A percentile compares a stretch with the other conserved stretches of the same genome.
These are phyloP conservation scores for Drosophila birchii DNA, from an alignment of 2,888 invertebrate species.

Conservation along the genomic window DNA sequence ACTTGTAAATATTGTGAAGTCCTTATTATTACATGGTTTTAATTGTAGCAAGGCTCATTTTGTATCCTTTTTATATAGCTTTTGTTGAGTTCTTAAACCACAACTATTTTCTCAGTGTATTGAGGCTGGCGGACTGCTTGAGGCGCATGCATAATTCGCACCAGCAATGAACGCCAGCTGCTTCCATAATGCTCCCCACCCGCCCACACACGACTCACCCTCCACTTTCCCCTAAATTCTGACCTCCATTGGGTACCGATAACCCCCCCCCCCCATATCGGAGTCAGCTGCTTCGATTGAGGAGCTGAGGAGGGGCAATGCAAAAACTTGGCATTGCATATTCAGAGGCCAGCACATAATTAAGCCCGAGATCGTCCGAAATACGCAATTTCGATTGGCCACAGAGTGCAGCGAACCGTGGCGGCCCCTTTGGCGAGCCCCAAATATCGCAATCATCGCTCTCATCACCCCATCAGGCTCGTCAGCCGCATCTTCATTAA, in stretches of 20 bases:
- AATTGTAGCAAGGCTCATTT: too few relatives aligned
- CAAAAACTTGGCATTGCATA: slow-evolving; percentile 54
- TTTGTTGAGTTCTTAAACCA: not conserved
- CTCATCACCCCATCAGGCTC: slow-evolving; percentile 27
- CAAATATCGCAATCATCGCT: slow-evolving; percentile 37
- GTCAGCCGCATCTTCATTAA: slow-evolving; percentile 37
- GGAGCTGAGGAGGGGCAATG: slow-evolving; percentile 10
- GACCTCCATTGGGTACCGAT: not conserved
- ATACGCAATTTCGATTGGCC: slow-evolving; percentile 63
- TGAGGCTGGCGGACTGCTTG: slow-evolving; percentile 34
- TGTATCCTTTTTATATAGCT: not conserved
- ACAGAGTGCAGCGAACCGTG: slow-evolving; percentile 62
- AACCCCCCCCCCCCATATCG: not conserved
- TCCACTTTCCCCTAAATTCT: not conserved
- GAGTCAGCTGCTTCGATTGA: slow-evolving; percentile 25
- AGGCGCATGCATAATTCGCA: slow-evolving; percentile 76
- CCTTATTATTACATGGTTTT: too few relatives aligned
- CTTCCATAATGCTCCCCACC: slow-evolving; percentile 45
- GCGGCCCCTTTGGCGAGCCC: slow-evolving; percentile 26
- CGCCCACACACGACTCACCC: slow-evolving; percentile 25
- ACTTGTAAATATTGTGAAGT: too few relatives aligned
- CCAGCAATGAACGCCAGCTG: slow-evolving; percentile 63
- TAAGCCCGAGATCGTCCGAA: slow-evolving; percentile 50
- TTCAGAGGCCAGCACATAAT: slow-evolving; percentile 53
- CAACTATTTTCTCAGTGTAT: slow-evolving; percentile 6